phyloP scores from a whole-genome alignment of 2,113 vertebrate genomes.

The Edolisoma coerulescens region DNA sequence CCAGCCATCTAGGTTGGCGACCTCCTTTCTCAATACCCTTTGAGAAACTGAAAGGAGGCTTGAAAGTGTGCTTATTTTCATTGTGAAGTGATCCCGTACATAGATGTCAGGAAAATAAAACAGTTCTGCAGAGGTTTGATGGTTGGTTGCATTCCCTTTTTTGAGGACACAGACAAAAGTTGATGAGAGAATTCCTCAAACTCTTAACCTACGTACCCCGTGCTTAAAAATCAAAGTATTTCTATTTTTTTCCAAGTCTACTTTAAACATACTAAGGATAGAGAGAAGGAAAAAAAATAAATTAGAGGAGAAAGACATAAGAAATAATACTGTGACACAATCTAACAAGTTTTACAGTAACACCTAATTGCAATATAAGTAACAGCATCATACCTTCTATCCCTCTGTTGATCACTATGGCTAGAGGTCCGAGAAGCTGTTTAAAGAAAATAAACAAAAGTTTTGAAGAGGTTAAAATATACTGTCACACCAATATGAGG shows the following conservation, averaged over 20 bases:
- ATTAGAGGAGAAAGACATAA: not conserved
- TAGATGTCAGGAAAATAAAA: not conserved
- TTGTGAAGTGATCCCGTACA: not conserved
- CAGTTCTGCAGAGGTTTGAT: not conserved
- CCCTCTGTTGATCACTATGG: constrained; percentile 79
- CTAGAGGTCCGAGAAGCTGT: constrained; percentile 78
- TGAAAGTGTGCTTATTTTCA: not conserved
- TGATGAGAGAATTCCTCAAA: not conserved
- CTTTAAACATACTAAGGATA: not conserved
- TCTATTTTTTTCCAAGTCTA: not conserved
- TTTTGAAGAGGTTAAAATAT: constrained; percentile 10
- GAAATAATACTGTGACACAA: not conserved
- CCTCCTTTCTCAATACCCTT: not conserved
- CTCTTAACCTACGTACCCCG: not conserved
- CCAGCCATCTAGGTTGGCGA: not conserved
- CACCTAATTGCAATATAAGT: not conserved
- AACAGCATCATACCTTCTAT: constrained; percentile 82
- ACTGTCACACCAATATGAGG: not conserved
- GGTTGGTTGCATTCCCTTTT: not conserved
- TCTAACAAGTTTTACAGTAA: not conserved
- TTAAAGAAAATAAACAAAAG: constrained; percentile 16
- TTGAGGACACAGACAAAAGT: not conserved
- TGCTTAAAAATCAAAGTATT: not conserved
- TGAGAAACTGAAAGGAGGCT: not conserved
- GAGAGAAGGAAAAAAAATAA: not conserved